Conservation (phyloP, 1,140 invertebrate species). For the Philotrypesis tridentata region DNA sequence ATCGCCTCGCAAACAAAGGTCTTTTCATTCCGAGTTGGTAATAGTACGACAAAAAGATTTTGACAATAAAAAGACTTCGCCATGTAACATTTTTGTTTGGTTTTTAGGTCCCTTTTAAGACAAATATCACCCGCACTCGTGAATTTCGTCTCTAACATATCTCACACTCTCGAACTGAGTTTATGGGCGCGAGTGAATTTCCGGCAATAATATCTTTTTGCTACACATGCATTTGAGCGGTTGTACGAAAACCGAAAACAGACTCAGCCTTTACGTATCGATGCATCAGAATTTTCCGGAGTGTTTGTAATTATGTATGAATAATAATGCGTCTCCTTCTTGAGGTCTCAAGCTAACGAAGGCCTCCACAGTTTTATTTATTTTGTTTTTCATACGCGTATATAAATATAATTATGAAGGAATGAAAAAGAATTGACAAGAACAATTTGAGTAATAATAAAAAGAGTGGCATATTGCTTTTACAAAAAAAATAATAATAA, state of each 20-base stretch:
- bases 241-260: slow-evolving; percentile 23
- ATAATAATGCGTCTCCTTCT: slow-evolving; percentile 14
- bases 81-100: neutral
- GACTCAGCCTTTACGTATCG: slow-evolving; percentile 48
- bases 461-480: slow-evolving; percentile 47
- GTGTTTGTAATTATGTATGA: slow-evolving; percentile 3
- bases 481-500: slow-evolving; percentile 43
- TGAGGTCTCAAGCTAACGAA: slow-evolving; percentile 43
- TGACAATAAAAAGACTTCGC: neutral
- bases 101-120: slow-evolving; percentile 36
- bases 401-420: slow-evolving; percentile 17
- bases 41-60: slow-evolving; percentile 6
- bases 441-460: slow-evolving; percentile 44
- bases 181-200: neutral
- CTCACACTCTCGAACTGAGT: neutral
- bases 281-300: slow-evolving; percentile 41
- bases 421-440: slow-evolving; percentile 48
- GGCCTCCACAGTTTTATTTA: slow-evolving; percentile 28
- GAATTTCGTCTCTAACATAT: neutral
- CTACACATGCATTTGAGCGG: neutral
- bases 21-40: slow-evolving; percentile 1
- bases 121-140: neutral
- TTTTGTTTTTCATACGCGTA: slow-evolving; percentile 17
- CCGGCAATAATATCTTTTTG: slow-evolving; percentile 6
- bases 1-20: slow-evolving; percentile 19